Base-by-base conservation (phyloP, 1,140 invertebrate species). In the Drosophila mayri region DNA sequence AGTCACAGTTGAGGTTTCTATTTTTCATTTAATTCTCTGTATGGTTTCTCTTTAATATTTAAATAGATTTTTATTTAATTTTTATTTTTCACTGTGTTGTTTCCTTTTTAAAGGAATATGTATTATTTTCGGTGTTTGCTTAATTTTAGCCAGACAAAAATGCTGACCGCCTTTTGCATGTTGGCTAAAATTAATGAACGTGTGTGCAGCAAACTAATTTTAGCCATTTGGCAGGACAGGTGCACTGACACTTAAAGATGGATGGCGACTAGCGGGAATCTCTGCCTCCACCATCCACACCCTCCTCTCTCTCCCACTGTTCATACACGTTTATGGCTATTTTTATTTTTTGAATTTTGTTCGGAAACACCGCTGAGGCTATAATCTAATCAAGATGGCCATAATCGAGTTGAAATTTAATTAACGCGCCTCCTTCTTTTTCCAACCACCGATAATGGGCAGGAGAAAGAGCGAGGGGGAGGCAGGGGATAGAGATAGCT, bases 131-230 rank as follows among this genome's bases (percentile, higher is more conserved):
- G 7, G 55, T 11, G 18, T 16, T 9, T 25, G 11, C 38, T 55
- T 65, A 62, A 49, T 60, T 73, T 46, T 50, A 60, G 65, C 46
- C 60, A 40, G 30, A 58, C 43, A 30, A 37, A 38, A 30, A 47
- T 49, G 20, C 63, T 74, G 80, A 50, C 75, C 81, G 77, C 81
- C 78, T 80, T 85, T 68, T 63, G 55, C 59, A 55, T 84, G 81
- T 85, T 50, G 64, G 49, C 77, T 67, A 61, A 65, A 76, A 64
- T 62, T 85, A 62, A 67, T 73, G 41, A 11, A 25, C 58, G 4
- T 58, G 43, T 44, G 22, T 58, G 32, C 28, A 37, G 63, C 40
- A 22, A 35, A 30, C 62, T 58, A 64, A 62, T 76, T 67, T 46
- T 61, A 66, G 72, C 20, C 40, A 6, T 40, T 41, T 18, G 28